Base-by-base conservation (phyloP, 92 coral and sea anemone genomes). In the Epizoanthus ramosus region DNA sequence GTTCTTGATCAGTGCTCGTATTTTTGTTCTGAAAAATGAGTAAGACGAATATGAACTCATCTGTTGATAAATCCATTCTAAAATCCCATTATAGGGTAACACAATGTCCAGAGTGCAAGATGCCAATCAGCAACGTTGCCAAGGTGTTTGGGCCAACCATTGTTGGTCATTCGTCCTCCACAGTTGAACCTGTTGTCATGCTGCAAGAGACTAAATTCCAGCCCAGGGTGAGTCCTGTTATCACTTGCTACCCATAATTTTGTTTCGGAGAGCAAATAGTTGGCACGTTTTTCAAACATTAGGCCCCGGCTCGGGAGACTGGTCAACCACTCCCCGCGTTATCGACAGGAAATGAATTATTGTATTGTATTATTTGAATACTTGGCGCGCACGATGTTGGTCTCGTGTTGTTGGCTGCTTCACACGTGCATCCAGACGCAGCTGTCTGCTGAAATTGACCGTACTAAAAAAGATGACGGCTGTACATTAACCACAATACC, bases 111-210 rank as follows among this genome's bases (percentile, higher is more conserved):
- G 98, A 96, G 66, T 96, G 99, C 58, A 96, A 90, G 87, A 96
- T 96, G 99, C 92, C 97, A 2, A 84, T 83, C 22, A 74, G 77
- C 18, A 96, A 96, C 84, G 79, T 96, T 60, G 94, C 99, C 53
- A 93, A 90, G 83, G 97, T 96, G 39, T 96, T 96, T 73, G 99
- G 98, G 0, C 99, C 99, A 10, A 94, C 99, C 5, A 64, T 96
- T 73, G 92, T 96, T 31, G 95, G 98, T 8, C 90, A 96, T 77
- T 94, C 98, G 0, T 76, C 93, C 24, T 85, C 88, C 23, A 88
- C 89, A 31, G 83, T 94, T 61, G 98, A 92, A 63, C 99, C 99
- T 2, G 88, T 96, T 79, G 92, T 94, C 74, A 94, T 96, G 93
- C 69, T 96, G 54, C 93, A 92, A 66, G 95, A 96, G 80, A 88